phyloP scores from a whole-genome alignment of 2,113 vertebrate species.

The Felis chaus region DNA sequence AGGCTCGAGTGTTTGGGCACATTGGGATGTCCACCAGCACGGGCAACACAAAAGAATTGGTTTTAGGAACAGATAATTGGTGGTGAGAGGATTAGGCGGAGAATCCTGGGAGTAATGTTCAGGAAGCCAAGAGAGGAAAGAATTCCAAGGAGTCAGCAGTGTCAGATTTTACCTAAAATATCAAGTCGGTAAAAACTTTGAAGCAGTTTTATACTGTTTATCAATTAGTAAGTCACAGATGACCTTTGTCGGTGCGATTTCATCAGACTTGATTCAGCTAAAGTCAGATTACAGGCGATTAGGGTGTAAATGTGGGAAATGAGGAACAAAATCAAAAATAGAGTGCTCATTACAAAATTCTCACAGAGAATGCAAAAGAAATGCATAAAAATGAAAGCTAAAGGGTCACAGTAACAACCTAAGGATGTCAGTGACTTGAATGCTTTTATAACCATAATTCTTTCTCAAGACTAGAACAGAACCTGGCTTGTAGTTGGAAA shows the following conservation, averaged over 20 bases:
- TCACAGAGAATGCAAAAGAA: background rate
- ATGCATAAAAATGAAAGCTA: background rate
- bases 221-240: background rate
- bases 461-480: background rate
- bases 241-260: background rate
- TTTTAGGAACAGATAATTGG: background rate
- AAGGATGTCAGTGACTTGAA: background rate
- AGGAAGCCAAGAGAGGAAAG: background rate
- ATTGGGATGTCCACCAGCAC: background rate
- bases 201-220: background rate
- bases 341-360: background rate
- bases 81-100: background rate
- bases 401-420: background rate
- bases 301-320: background rate
- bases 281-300: background rate
- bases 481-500: background rate
- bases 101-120: background rate
- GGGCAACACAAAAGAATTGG: background rate
- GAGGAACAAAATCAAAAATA: conserved; percentile 1
- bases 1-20: background rate
- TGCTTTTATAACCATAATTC: background rate
- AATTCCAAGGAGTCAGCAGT: background rate
- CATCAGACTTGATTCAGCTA: conserved; percentile 9
- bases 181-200: background rate
- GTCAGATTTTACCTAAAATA: background rate